Conservation (phyloP, 2,797 vertebrate genomes). For the Sebastes vulpes region DNA sequence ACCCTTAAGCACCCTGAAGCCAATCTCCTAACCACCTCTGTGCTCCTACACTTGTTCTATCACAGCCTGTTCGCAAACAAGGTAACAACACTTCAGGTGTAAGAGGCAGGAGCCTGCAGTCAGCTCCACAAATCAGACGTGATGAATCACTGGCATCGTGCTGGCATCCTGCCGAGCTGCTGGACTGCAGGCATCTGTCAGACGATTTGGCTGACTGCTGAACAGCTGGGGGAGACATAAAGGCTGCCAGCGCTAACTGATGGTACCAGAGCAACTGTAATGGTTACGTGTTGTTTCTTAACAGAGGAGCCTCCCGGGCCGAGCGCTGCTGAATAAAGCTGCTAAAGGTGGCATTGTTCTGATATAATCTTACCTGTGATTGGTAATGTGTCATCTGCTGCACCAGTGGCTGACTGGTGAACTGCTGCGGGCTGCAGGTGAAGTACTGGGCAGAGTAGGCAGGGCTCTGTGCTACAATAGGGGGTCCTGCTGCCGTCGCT, state of each 20-base stretch:
- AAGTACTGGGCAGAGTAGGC: slow-evolving; percentile 96
- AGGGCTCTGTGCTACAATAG: slow-evolving; percentile 93
- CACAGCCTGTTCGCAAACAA: neutral
- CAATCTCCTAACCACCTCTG: neutral
- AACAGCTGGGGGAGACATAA: slow-evolving; percentile 18
- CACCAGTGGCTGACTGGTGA: slow-evolving; percentile 95
- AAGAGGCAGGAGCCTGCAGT: neutral
- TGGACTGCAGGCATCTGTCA: slow-evolving; percentile 14
- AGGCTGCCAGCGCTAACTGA: neutral
- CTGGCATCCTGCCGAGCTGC: slow-evolving; percentile 11
- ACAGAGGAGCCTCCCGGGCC: neutral
- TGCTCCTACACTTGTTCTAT: neutral
- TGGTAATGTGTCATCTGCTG: slow-evolving; percentile 98
- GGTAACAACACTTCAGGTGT: slow-evolving; percentile 2
- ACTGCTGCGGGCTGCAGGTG: slow-evolving; percentile 97
- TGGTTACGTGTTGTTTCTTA: neutral
- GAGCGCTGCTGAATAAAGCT: neutral
- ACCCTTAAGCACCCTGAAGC: neutral
- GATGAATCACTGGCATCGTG: neutral
- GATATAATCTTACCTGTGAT: slow-evolving; percentile 81
- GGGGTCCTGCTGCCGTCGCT: slow-evolving; percentile 94
- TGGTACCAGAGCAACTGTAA: neutral
- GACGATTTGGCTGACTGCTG: slow-evolving; percentile 11
- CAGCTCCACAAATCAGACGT: slow-evolving; percentile 4
- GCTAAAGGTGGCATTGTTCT: neutral